These are phyloP conservation scores for Pseudochirops corinnae DNA, from an alignment of 2,797 vertebrate species.

Conservation along the genomic window DNA sequence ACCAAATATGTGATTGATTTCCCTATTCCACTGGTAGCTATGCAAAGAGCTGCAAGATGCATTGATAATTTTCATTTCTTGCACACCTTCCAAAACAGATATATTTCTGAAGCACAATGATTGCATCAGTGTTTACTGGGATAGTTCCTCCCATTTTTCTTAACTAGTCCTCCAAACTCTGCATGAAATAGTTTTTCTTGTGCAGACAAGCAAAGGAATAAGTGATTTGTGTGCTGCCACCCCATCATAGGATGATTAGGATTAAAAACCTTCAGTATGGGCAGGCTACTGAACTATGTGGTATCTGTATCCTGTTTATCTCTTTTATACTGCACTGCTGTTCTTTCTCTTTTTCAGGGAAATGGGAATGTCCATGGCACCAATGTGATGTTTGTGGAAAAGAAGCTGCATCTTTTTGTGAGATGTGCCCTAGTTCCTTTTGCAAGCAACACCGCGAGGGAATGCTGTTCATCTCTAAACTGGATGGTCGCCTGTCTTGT, in stretches of 20 bases:
- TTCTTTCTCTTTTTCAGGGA: slow-evolving; percentile 87
- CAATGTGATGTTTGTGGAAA: slow-evolving; percentile 95
- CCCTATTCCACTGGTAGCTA: not conserved
- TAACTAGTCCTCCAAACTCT: slow-evolving; percentile 32
- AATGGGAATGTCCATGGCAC: slow-evolving; percentile 99
- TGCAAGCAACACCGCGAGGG: slow-evolving; percentile 95
- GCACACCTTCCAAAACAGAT: not conserved
- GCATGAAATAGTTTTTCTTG: slow-evolving; percentile 46
- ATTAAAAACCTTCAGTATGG: slow-evolving; percentile 16
- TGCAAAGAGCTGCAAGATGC: not conserved
- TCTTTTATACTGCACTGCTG: slow-evolving; percentile 69
- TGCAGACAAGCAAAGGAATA: not conserved
- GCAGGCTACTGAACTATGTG: not conserved
- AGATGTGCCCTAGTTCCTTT: slow-evolving; percentile 98
- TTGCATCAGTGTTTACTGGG: not conserved
- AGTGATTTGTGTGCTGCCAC: not conserved
- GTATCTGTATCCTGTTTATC: not conserved
- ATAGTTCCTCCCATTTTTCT: slow-evolving; percentile 41
- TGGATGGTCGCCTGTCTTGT: slow-evolving; percentile 96
- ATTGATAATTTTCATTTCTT: not conserved
- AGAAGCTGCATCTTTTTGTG: slow-evolving; percentile 96
- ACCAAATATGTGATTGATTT: not conserved
- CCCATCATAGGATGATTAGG: not conserved
- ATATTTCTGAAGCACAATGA: not conserved
- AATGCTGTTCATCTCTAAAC: slow-evolving; percentile 98